These are phyloP conservation scores for Myotis davidii DNA, from an alignment of 2,113 vertebrate species.

Conservation along the genomic window DNA sequence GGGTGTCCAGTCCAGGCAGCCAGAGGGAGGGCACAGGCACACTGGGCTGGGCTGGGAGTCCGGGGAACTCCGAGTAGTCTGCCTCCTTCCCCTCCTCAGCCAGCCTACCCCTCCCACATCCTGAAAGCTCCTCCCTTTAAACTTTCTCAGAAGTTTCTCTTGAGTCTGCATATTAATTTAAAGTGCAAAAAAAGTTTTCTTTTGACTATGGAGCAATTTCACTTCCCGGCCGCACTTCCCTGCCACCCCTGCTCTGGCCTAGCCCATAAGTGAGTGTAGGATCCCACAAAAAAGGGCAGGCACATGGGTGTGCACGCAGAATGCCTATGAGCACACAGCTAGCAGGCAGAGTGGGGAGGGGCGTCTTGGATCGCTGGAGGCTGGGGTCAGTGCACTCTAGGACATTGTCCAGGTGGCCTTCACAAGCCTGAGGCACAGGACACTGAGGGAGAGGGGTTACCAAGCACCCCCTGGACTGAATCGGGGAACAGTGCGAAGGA, in stretches of 20 bases:
- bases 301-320: no score
- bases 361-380: constrained; percentile 57
- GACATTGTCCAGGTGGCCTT: constrained; percentile 47
- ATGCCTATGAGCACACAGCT: no score
- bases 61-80: not conserved
- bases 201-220: not conserved
- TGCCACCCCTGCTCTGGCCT: constrained; percentile 48
- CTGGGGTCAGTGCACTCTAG: constrained; percentile 59
- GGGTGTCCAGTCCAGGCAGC: not conserved
- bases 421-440: constrained; percentile 51
- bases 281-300: constrained; percentile 61
- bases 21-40: no score
- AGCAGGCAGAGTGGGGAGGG: constrained; percentile 66
- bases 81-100: constrained; percentile 46
- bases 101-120: not conserved
- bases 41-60: not conserved
- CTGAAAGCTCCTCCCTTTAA: constrained; percentile 34
- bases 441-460: constrained; percentile 17
- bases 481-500: constrained; percentile 50
- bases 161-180: constrained; percentile 22
- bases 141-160: constrained; percentile 21
- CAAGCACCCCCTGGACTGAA: constrained; percentile 19
- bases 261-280: constrained; percentile 66
- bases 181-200: not conserved
- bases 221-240: not conserved